phyloP scores from a whole-genome alignment of 2,888 invertebrate species.

The Trachelus troglodyta region DNA sequence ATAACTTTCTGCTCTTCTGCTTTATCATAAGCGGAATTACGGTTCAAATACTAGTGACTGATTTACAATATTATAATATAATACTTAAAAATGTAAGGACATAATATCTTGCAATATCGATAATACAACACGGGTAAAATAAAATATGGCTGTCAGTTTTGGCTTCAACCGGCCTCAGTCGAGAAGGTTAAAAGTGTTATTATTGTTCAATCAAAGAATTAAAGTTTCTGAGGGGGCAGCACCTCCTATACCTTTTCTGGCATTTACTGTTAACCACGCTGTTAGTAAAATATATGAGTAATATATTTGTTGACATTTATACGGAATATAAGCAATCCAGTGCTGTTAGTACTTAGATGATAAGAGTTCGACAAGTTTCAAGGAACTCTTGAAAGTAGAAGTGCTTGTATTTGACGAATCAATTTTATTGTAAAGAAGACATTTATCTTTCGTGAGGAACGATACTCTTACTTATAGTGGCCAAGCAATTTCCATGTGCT shows the following conservation, averaged over 20 bases:
- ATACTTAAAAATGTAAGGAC: too few relatives aligned
- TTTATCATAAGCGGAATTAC: too few relatives aligned
- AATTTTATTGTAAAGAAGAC: background rate
- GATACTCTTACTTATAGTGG: background rate
- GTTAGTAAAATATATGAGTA: background rate
- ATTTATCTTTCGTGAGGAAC: background rate
- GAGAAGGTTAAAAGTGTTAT: background rate
- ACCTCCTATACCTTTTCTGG: background rate
- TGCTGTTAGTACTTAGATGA: background rate
- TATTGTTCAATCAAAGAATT: background rate
- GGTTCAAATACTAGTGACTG: too few relatives aligned
- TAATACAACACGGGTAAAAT: too few relatives aligned
- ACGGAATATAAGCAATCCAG: background rate
- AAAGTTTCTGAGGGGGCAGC: background rate
- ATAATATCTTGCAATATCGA: too few relatives aligned
- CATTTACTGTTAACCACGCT: too few relatives aligned
- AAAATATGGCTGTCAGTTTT: too few relatives aligned
- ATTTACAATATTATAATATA: too few relatives aligned
- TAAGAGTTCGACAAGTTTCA: background rate
- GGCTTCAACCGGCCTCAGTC: background rate
- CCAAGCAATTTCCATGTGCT: background rate
- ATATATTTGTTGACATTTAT: background rate
- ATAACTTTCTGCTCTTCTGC: too few relatives aligned
- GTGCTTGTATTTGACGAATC: background rate
- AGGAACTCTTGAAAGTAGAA: background rate